Conservation (phyloP, 2,888 invertebrate genomes). For the Nowickia ferox region DNA sequence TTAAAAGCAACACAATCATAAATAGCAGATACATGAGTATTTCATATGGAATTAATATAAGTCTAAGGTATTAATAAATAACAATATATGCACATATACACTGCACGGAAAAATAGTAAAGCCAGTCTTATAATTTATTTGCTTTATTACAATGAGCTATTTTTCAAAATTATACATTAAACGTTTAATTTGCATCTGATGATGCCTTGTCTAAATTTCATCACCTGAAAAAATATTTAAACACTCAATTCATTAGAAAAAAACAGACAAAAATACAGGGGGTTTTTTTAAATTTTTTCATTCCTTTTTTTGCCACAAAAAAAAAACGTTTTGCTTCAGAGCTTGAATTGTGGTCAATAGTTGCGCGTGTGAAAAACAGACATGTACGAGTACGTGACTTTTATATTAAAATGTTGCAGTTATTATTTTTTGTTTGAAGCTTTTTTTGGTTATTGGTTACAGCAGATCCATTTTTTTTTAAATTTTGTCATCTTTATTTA, state of each 20-base stretch:
- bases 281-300: background rate
- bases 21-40: background rate
- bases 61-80: background rate
- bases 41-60: background rate
- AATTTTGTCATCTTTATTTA: background rate
- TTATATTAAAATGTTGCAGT: conserved; percentile 57
- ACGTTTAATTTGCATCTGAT: background rate
- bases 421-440: background rate
- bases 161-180: background rate
- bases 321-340: conserved; percentile 38
- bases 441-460: conserved; percentile 4
- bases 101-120: background rate
- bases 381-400: conserved; percentile 69
- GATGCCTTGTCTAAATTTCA: too few relatives aligned
- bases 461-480: conserved; percentile 9
- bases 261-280: background rate
- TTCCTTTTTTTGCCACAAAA: background rate
- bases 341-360: conserved; percentile 66
- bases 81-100: background rate
- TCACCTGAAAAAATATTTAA: background rate
- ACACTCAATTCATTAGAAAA: background rate
- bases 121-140: too few relatives aligned
- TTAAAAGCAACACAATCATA: background rate
- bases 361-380: conserved; percentile 61
- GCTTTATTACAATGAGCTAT: too few relatives aligned